Base-by-base conservation (phyloP, 2,888 invertebrate genomes). In the Tetragnatha montana region DNA sequence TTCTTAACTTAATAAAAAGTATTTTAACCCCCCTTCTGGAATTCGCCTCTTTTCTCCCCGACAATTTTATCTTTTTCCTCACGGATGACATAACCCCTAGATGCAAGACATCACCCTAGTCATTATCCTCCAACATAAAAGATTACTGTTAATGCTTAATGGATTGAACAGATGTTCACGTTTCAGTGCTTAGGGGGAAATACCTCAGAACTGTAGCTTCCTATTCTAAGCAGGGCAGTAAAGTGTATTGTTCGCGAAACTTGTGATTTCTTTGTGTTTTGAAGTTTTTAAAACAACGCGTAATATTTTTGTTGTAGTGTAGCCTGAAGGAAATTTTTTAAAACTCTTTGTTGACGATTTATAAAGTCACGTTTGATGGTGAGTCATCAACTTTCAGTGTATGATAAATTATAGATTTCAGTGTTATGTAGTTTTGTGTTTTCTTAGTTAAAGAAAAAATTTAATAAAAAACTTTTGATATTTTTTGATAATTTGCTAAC, bases 41-140 rank as follows among this genome's bases (percentile, higher is more conserved):
- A 49, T 35, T 60, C 60, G 60, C 14, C 60, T 60, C 60, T 60
- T 10, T 14, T 14, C 22, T 14, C 60, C 10, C 22, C 21, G 17
- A 22, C 14, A 17, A 51, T 78, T 60, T 78, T 51, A 21, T 60
- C 60, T 60, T 76, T 50, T 60, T 21, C 21, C 78, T 78, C 60
- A 78, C 78, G 78, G 60, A 14, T 60, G 60, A 78, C 22, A 60
- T 60, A 78, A 78, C 60, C 60, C 35, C 17, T 22, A 17, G 60
- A 78, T 78, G 21, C 21, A 6, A 78, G 78, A 78, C 22, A 19
- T 78, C 60, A 60, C 21, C 22, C 17, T 14, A 47, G 60, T 50
- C 60, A 78, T 78, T 60, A 78, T 22, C 78, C 22, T 78, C 14
- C 6, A 8, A 60, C 35, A 78, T 78, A 78, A 78, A 78, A 21